Conservation (phyloP, 2,888 invertebrate species). For the Clitarchus hookeri region DNA sequence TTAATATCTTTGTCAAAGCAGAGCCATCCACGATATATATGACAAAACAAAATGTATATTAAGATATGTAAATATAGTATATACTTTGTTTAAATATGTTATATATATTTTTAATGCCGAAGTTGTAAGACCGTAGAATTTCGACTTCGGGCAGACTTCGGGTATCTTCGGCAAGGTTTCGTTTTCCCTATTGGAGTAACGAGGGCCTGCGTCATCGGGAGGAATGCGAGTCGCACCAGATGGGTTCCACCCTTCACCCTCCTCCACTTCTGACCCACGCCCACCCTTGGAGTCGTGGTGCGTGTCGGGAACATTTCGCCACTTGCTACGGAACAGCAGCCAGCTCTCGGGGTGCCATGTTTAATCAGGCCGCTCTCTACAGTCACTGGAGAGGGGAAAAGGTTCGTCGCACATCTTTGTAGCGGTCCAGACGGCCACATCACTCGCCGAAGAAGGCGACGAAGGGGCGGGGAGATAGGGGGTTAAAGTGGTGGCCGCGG, state of each 20-base stretch:
- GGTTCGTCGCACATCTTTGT: neutral
- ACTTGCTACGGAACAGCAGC: neutral
- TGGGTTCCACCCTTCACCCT: neutral
- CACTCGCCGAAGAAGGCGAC: neutral
- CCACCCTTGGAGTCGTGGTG: neutral
- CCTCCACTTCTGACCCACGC: neutral
- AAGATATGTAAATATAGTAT: no score
- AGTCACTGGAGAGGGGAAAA: neutral
- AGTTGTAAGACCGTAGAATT: no score
- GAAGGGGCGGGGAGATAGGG: neutral
- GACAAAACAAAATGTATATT: no score
- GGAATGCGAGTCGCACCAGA: neutral
- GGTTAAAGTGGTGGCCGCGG: neutral
- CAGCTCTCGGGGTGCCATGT: neutral
- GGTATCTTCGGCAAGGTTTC: no score
- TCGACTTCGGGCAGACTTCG: no score
- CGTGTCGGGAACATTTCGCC: neutral
- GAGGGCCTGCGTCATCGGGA: neutral
- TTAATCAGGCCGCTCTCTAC: neutral
- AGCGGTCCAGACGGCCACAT: conserved; percentile 10
- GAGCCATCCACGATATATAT: no score
- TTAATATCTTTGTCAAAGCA: no score
- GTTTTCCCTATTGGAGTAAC: no score
- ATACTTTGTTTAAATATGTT: no score
- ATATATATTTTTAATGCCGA: no score